These are phyloP conservation scores for Synanthedon myopaeformis DNA, from an alignment of 2,888 invertebrate species.

Conservation along the genomic window DNA sequence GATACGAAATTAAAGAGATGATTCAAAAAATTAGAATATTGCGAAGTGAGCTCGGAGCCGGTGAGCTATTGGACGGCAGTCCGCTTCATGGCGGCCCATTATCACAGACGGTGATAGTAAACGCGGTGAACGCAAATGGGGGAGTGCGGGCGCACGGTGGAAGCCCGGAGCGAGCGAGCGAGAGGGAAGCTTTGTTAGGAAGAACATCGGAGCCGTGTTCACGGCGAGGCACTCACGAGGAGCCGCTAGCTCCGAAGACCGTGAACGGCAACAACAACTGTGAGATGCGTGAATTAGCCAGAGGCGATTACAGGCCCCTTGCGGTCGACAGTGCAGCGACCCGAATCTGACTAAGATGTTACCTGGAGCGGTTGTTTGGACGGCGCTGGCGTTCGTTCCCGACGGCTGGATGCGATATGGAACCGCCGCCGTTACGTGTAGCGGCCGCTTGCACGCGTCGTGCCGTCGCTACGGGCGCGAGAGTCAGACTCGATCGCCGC, in stretches of 20 bases:
- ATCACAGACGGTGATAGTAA: constrained; percentile 60
- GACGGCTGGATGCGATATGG: constrained; percentile 48
- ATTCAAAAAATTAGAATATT: constrained; percentile 89
- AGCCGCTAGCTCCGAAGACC: constrained; percentile 71
- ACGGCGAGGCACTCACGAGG: constrained; percentile 53
- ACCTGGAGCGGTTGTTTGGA: constrained; percentile 78
- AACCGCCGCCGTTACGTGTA: constrained; percentile 33
- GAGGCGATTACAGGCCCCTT: constrained; percentile 62
- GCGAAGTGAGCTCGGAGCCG: constrained; percentile 73
- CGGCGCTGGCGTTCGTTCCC: constrained; percentile 68
- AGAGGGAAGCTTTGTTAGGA: constrained; percentile 70
- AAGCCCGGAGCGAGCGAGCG: constrained; percentile 68
- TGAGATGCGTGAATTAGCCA: constrained; percentile 80
- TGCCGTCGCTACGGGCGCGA: constrained; percentile 24
- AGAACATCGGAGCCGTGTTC: constrained; percentile 58
- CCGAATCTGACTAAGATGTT: constrained; percentile 82
- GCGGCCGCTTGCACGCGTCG: constrained; percentile 19
- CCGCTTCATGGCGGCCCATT: constrained; percentile 60
- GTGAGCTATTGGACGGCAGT: constrained; percentile 56
- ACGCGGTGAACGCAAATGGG: constrained; percentile 70
- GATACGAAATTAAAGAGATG: constrained; percentile 91
- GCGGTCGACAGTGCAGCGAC: constrained; percentile 67
- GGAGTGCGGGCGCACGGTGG: constrained; percentile 69
- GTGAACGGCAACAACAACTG: constrained; percentile 82
- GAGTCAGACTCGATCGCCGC: constrained; percentile 56